phyloP scores from a whole-genome alignment of 1,140 invertebrate species.

The Monomorium pharaonis region DNA sequence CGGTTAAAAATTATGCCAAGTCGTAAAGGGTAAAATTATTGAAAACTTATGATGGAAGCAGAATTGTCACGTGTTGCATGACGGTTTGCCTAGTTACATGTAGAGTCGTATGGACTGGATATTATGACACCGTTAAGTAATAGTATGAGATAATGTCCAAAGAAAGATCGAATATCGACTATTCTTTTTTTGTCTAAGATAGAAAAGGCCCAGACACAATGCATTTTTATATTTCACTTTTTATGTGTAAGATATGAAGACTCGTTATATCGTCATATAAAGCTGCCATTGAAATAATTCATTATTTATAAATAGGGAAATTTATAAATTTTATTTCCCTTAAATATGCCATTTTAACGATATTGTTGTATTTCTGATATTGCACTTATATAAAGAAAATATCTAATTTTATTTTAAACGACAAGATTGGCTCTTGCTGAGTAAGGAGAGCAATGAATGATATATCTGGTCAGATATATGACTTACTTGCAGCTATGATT shows the following conservation, averaged over 20 bases:
- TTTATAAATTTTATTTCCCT: slow-evolving; percentile 27
- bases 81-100: slow-evolving; percentile 50
- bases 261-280: background rate
- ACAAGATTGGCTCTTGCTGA: slow-evolving; percentile 31
- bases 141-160: background rate
- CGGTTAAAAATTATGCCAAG: background rate
- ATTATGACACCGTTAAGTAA: background rate
- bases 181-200: background rate
- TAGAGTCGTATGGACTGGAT: background rate
- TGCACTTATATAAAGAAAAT: slow-evolving; percentile 1
- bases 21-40: background rate
- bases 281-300: background rate
- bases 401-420: slow-evolving; percentile 28
- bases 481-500: slow-evolving; percentile 53
- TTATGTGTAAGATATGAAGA: slow-evolving; percentile 33
- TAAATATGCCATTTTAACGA: slow-evolving; percentile 17
- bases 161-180: background rate
- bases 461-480: slow-evolving; percentile 39
- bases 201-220: slow-evolving; percentile 5
- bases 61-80: background rate
- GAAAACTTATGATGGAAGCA: slow-evolving; percentile 20
- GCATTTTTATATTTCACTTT: slow-evolving; percentile 74
- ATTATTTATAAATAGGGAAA: background rate
- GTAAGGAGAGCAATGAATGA: slow-evolving; percentile 4
- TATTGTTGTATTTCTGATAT: slow-evolving; percentile 16